Base-by-base conservation (phyloP, 2,888 invertebrate species). In the Acanthoscelides obtectus region DNA sequence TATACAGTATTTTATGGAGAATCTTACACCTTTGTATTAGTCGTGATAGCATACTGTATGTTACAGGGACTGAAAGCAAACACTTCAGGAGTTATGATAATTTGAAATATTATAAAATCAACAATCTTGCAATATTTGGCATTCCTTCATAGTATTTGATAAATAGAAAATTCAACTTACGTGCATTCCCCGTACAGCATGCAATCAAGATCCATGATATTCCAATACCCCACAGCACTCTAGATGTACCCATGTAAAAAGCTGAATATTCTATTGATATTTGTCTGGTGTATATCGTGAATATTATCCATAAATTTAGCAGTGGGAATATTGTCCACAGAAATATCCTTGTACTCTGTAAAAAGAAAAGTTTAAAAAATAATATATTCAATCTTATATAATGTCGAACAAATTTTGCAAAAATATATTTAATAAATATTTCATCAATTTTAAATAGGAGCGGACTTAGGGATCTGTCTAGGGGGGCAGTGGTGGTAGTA, bases 161-260 rank as follows among this genome's bases (percentile, higher is more conserved):
- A n/a, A n/a, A n/a, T n/a, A n/a, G n/a, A n/a, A n/a, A n/a, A n/a
- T n/a, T n/a, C n/a, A n/a, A n/a, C 75, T 82, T 80, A 87, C 88
- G 86, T 74, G 84, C 88, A 70, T 89, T 85, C 2, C 88, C 87
- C 0, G 88, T 88, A 25, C 85, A 85, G 77, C 89, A 89, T 66
- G 89, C 89, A 19, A 88, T 81, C 25, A 89, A 82, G 75, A 89
- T 80, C 90, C 90, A 90, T 64, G 87, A 87, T 4, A 90, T 79
- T 3, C 88, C 87, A 22, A 88, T 72, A 1, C 87, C 88, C 87
- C 90, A 90, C 20, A 86, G 80, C 0, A 88, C 84, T 66, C 89
- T 86, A 2, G 88, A 87, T 5, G 88, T 72, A 0, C 87, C 87
- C 65, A 87, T 86, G 72, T 90, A 86, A 12, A 88, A 74, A 0